Base-by-base conservation (phyloP, 2,888 invertebrate species). In the Chloromyia formosa region DNA sequence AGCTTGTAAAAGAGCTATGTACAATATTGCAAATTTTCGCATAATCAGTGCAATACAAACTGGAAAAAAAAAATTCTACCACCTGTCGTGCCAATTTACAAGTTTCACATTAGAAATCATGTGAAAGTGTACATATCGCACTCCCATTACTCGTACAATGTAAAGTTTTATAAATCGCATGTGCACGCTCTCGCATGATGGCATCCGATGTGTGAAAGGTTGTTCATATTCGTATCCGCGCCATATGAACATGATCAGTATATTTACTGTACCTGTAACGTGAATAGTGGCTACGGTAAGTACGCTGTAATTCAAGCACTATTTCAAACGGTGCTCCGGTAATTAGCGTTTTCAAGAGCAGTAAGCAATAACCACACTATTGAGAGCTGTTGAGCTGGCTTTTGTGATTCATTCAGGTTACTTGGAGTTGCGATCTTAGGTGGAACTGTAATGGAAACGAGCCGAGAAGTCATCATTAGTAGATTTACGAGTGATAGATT, bases 301-400 rank as follows among this genome's bases (percentile, higher is more conserved):
- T 42, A 3, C 18, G 35, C 1, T 12, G 49, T 66, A 22, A 45
- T 66, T 66, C 66, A 66, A 66, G 66, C 66, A 22, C 23, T 35
- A 66, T 20, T 66, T 66, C 12, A 45, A 66, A 66, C 66, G 45
- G 66, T 66, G 66, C 45, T 66, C 66, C 35, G 20, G 45, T 66
- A 66, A 66, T 66, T 66, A 66, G 49, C 66, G 66, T 66, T 66
- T 66, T 66, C 66, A 66, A 66, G 66, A 66, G 66, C 66, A 66
- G 49, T 66, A 66, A 66, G 49, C 66, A 66, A 64, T 64, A 42
- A 64, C 27, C 27, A 35, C 27, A n/a, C 62, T 42, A 49, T 45
- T 22, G 66, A 62, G 66, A 20, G 22, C 9, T 42, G 2, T 35
- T 2, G 3, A 4, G 27, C 27, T 7, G 7, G 27, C 27, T 35